Percentiles rank a stretch among this genome's conserved stretches.
Conservation (phyloP, 2,797 vertebrate genomes). For the Sebastes iracundus region DNA sequence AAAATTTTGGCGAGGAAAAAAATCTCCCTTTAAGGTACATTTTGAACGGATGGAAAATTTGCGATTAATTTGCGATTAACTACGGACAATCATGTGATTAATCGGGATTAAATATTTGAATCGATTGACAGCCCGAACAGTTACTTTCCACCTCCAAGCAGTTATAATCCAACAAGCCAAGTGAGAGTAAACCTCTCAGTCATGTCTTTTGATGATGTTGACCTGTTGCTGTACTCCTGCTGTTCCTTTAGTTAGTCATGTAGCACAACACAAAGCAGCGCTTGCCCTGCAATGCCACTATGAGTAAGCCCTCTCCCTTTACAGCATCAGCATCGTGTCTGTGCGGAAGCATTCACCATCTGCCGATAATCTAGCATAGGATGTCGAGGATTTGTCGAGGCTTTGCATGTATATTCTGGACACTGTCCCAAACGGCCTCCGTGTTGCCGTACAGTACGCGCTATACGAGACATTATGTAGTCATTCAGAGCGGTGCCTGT, state of each 20-base stretch:
- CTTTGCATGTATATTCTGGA: slow-evolving; percentile 35
- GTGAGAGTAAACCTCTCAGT: neutral
- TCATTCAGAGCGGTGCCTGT: neutral
- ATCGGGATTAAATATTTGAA: too few relatives aligned
- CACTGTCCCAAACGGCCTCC: neutral
- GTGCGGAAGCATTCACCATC: slow-evolving; percentile 45
- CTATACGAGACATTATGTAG: neutral
- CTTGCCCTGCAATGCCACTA: neutral
- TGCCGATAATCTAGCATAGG: slow-evolving; percentile 32
- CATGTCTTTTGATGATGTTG: neutral
- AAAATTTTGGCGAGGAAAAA: too few relatives aligned
- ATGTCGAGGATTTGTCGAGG: slow-evolving; percentile 46
- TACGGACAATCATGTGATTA: too few relatives aligned
- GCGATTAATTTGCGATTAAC: too few relatives aligned
- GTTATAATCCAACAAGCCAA: neutral
- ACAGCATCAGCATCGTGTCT: neutral
- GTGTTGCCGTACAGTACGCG: too few relatives aligned
- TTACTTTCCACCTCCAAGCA: fast-evolving
- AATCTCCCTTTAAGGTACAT: too few relatives aligned
- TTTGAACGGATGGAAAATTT: too few relatives aligned
- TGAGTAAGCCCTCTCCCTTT: neutral
- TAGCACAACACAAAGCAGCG: neutral
- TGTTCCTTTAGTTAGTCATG: neutral
- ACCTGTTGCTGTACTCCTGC: neutral
- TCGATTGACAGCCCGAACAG: too few relatives aligned